phyloP scores from a whole-genome alignment of 2,797 vertebrate genomes.

The Scyliorhinus canicula region DNA sequence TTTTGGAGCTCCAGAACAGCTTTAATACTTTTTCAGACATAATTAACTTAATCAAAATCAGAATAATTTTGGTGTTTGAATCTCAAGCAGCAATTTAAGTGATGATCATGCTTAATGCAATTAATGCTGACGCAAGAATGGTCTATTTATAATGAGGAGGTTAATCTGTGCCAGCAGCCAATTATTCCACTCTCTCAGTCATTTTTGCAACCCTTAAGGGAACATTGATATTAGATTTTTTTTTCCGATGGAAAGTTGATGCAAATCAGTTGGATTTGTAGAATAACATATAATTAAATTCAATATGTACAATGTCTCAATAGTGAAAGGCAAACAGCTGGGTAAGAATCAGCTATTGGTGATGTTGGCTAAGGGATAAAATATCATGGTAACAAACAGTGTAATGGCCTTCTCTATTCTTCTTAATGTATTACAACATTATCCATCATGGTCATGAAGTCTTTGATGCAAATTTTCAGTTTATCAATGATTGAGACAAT shows the following conservation, averaged over 20 bases:
- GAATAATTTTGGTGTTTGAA: neutral
- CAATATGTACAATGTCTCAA: neutral
- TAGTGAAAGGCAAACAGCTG: neutral
- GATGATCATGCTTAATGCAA: neutral
- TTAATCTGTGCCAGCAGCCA: neutral
- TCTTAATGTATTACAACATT: neutral
- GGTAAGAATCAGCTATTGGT: neutral
- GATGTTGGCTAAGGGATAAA: neutral
- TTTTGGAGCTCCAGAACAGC: neutral
- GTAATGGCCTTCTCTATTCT: neutral
- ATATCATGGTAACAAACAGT: neutral
- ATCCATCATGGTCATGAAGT: neutral
- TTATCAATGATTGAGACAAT: neutral
- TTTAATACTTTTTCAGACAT: neutral
- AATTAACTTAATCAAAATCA: neutral
- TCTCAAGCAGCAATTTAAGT: neutral
- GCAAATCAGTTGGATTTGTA: neutral
- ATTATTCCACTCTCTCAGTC: neutral
- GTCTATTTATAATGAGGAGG: neutral
- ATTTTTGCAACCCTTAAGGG: neutral
- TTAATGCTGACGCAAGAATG: neutral
- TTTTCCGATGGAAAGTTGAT: neutral
- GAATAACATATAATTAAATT: neutral
- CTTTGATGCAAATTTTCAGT: neutral
- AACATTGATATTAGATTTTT: neutral